A percentile compares a stretch with the other conserved stretches of the same genome.
phyloP scores from a whole-genome alignment of 2,888 invertebrate species.

The Xylota sylvarum region DNA sequence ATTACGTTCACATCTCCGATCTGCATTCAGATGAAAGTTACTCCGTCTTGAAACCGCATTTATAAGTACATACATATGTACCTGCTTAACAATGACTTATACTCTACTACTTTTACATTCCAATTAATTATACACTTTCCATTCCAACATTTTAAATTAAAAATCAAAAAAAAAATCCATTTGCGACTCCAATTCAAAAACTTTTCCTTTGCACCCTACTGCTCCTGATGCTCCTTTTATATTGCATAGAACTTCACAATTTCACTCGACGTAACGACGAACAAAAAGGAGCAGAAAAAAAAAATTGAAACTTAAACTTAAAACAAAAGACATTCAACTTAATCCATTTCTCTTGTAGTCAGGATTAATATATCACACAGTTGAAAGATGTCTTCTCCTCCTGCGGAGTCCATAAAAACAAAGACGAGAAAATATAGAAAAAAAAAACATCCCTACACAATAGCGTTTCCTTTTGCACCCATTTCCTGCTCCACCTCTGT shows the following conservation, averaged over 20 bases:
- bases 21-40: background rate
- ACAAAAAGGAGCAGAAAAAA: conserved; percentile 23
- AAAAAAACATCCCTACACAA: conserved; percentile 32
- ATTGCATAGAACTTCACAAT: conserved; percentile 27
- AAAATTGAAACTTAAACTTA: conserved; percentile 48
- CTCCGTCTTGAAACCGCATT: background rate
- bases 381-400: conserved; percentile 64
- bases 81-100: conserved; percentile 25
- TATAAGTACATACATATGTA: background rate
- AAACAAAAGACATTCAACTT: conserved; percentile 76
- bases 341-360: conserved; percentile 76
- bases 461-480: conserved; percentile 52
- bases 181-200: conserved; percentile 64
- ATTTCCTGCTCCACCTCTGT: conserved; percentile 8
- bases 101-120: conserved; percentile 33
- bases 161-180: conserved; percentile 56
- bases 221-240: background rate
- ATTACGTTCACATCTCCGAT: background rate
- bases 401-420: conserved; percentile 34
- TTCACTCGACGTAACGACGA: background rate
- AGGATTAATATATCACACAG: conserved; percentile 73
- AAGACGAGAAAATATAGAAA: conserved; percentile 35
- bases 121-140: conserved; percentile 68
- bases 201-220: conserved; percentile 31
- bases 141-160: conserved; percentile 53